Evolutionary conservation across 2,888 invertebrate genomes (phyloP).

Genomic region (Drosophila neotestacea): DNA sequence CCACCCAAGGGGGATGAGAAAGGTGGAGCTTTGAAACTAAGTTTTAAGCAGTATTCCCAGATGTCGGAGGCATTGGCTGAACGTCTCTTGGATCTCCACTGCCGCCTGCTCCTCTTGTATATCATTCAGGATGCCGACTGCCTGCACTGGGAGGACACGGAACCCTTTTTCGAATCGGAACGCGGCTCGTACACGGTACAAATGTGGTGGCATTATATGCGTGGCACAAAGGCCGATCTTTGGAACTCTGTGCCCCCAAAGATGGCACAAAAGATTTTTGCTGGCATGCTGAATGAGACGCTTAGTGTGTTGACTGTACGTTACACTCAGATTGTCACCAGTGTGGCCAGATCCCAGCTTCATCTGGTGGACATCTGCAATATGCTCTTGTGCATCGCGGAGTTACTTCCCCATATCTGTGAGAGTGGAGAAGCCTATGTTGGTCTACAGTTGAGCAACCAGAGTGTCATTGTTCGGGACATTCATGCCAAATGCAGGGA

Average conservation of each 20-base stretch:
- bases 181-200: conserved; percentile 93
- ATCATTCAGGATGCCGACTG: conserved; percentile 93
- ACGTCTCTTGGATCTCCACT: conserved; percentile 92
- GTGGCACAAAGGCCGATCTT: conserved; percentile 91
- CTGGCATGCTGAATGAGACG: conserved; percentile 94
- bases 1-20: conserved; percentile 85
- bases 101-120: conserved; percentile 91
- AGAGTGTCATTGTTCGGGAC: conserved; percentile 91
- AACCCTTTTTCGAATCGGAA: conserved; percentile 90
- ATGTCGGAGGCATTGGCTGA: conserved; percentile 95
- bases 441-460: conserved; percentile 87
- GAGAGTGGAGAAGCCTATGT: conserved; percentile 87
- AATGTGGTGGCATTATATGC: conserved; percentile 95
- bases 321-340: conserved; percentile 91
- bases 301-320: conserved; percentile 92
- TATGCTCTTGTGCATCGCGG: conserved; percentile 90
- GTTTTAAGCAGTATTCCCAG: conserved; percentile 91
- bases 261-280: conserved; percentile 93
- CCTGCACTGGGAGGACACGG: conserved; percentile 89
- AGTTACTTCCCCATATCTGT: conserved; percentile 90
- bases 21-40: conserved; percentile 84
- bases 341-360: conserved; percentile 86
- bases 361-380: conserved; percentile 92
- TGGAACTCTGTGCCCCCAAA: conserved; percentile 96
- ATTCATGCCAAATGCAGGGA: conserved; percentile 94